These are phyloP conservation scores for Coilia nasus DNA, from an alignment of 2,797 vertebrate species.

Conservation along the genomic window DNA sequence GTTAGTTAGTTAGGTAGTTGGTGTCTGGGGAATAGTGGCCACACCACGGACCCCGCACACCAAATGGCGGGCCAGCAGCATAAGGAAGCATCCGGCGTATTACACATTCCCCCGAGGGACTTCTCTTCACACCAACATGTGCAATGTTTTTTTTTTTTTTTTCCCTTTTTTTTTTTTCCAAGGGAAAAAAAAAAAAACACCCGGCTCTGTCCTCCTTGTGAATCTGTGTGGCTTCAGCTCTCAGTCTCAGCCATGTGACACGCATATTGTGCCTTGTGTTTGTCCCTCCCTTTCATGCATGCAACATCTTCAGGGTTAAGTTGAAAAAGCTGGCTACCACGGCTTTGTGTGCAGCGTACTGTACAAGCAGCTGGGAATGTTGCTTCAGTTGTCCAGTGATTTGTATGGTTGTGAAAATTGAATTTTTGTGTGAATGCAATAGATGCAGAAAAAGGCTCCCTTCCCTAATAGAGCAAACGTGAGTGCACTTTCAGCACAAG, in stretches of 20 bases:
- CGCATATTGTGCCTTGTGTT: slow-evolving; percentile 42
- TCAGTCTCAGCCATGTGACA: slow-evolving; percentile 33
- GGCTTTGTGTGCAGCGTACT: not conserved
- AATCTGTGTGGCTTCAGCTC: slow-evolving; percentile 44
- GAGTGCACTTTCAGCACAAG: not conserved
- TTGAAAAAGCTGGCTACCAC: not conserved
- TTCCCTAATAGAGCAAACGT: not conserved
- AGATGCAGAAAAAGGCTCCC: not conserved
- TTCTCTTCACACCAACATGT: slow-evolving; percentile 3
- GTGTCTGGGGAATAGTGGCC: slow-evolving; percentile 26
- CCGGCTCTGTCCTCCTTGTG: slow-evolving; percentile 27
- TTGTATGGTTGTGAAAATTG: not conserved
- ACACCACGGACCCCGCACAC: not conserved
- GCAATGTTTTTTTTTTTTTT: not conserved
- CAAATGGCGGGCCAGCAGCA: slow-evolving; percentile 4
- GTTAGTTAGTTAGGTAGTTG: slow-evolving; percentile 41
- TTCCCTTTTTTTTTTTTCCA: not conserved
- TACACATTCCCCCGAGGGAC: not conserved
- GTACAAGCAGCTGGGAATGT: not conserved
- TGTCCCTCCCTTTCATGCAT: not conserved
- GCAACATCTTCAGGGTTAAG: not conserved
- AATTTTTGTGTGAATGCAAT: not conserved
- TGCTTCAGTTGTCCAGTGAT: not conserved
- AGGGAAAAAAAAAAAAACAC: slow-evolving; percentile 36
- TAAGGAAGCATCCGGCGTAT: slow-evolving; percentile 28